Conservation (phyloP, 2,888 invertebrate species). For the Clistopyga incitator region DNA sequence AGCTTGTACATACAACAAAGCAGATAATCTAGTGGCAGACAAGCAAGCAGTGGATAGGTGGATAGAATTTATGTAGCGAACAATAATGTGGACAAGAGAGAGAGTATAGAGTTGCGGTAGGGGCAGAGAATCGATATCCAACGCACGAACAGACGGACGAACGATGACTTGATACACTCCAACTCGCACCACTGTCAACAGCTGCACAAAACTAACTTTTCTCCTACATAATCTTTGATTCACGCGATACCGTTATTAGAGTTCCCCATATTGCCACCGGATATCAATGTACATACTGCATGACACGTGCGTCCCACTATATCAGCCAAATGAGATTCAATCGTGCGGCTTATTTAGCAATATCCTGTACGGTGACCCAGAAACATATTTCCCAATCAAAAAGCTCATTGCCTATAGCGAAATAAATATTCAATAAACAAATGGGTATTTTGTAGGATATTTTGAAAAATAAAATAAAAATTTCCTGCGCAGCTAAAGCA, state of each 20-base stretch:
- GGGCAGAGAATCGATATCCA: slow-evolving; percentile 22
- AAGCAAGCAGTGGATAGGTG: neutral
- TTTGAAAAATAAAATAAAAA: neutral
- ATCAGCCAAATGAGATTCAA: slow-evolving; percentile 52
- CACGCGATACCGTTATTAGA: slow-evolving; percentile 67
- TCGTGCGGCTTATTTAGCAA: slow-evolving; percentile 41
- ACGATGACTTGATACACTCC: slow-evolving; percentile 28
- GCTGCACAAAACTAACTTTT: slow-evolving; percentile 30
- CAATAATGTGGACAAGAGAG: slow-evolving; percentile 1
- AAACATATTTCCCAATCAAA: slow-evolving; percentile 32
- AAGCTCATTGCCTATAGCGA: neutral
- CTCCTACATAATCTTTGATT: slow-evolving; percentile 59
- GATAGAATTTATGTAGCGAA: slow-evolving; percentile 14
- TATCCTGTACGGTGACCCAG: slow-evolving; percentile 52
- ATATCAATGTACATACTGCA: slow-evolving; percentile 37
- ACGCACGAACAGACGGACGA: slow-evolving; percentile 13
- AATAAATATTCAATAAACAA: neutral
- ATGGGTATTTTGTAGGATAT: neutral
- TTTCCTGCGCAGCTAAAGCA: neutral
- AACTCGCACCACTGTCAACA: slow-evolving; percentile 48
- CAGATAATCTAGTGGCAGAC: slow-evolving; percentile 8
- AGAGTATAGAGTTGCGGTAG: slow-evolving; percentile 23
- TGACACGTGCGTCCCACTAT: slow-evolving; percentile 4
- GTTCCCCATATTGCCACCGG: slow-evolving; percentile 21
- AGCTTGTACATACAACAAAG: neutral